Evolutionary conservation across 2,888 invertebrate species (phyloP).

Genomic region (Drosophila suboccidentalis): DNA sequence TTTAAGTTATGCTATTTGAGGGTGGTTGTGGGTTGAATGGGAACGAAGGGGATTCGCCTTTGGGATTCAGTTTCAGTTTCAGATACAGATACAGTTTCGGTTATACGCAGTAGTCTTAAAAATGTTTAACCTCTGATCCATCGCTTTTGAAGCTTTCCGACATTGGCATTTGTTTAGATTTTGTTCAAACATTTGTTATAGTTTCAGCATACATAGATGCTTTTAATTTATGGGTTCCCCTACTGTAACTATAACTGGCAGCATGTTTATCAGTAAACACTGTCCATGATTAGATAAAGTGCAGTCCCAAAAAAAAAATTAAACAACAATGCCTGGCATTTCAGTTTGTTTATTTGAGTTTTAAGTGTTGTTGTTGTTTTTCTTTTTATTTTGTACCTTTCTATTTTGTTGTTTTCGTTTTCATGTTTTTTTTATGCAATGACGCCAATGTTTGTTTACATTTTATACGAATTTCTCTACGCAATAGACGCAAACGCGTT

Average conservation of each 20-base stretch:
- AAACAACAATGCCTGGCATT: slow-evolving; percentile 16
- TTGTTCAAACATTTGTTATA: slow-evolving; percentile 53
- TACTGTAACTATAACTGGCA: slow-evolving; percentile 15
- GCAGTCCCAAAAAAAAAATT: slow-evolving; percentile 11
- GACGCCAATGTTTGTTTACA: slow-evolving; percentile 77
- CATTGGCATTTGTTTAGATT: slow-evolving; percentile 41
- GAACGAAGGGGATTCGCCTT: not conserved
- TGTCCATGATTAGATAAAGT: slow-evolving; percentile 63
- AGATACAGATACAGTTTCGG: slow-evolving; percentile 1
- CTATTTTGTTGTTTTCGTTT: slow-evolving; percentile 33
- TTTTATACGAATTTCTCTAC: slow-evolving; percentile 48
- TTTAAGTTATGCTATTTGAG: slow-evolving; percentile 29
- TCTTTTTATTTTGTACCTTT: slow-evolving; percentile 34
- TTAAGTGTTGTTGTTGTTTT: slow-evolving; percentile 60
- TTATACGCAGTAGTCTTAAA: slow-evolving; percentile 67
- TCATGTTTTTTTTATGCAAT: slow-evolving; percentile 58
- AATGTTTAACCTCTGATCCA: slow-evolving; percentile 31
- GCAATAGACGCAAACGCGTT: slow-evolving; percentile 33
- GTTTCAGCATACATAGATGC: slow-evolving; percentile 34
- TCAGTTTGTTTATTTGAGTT: slow-evolving; percentile 63
- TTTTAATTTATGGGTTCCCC: slow-evolving; percentile 39
- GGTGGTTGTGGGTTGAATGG: slow-evolving; percentile 39
- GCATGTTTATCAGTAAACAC: slow-evolving; percentile 63
- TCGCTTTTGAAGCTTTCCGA: slow-evolving; percentile 59
- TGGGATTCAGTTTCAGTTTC: slow-evolving; percentile 3